Evolutionary conservation across 2,888 invertebrate species (phyloP).

Genomic region (Clanis bilineata): DNA sequence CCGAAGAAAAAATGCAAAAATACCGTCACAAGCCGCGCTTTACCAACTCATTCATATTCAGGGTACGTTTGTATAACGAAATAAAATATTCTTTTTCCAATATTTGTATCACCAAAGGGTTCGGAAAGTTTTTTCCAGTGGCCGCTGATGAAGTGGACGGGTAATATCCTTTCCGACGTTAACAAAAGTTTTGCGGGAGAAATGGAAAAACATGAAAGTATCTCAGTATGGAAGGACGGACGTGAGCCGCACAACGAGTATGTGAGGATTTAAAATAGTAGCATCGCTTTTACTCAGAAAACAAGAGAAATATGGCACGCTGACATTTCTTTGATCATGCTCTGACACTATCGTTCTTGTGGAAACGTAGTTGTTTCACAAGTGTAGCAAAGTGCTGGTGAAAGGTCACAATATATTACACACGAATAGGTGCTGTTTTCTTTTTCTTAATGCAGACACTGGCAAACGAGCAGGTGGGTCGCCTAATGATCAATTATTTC

Average conservation of each 20-base stretch:
- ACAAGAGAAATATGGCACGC: not conserved
- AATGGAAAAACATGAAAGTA: slow-evolving; percentile 9
- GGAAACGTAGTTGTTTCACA: not conserved
- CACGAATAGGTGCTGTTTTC: too few relatives aligned
- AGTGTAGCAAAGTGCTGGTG: too few relatives aligned
- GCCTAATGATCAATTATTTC: too few relatives aligned
- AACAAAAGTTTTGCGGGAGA: slow-evolving; percentile 16
- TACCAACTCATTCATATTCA: slow-evolving; percentile 29
- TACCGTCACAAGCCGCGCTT: slow-evolving; percentile 3
- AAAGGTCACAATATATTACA: too few relatives aligned
- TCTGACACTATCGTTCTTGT: not conserved
- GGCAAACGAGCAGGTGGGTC: too few relatives aligned
- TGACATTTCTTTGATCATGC: slow-evolving; percentile 5
- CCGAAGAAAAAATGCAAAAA: slow-evolving; percentile 13
- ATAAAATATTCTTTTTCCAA: slow-evolving; percentile 22
- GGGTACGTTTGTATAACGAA: slow-evolving; percentile 14
- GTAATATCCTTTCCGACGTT: slow-evolving; percentile 7
- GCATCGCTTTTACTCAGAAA: not conserved
- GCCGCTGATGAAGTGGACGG: slow-evolving; percentile 22
- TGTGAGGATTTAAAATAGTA: not conserved
- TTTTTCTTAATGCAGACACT: too few relatives aligned
- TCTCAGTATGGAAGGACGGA: not conserved
- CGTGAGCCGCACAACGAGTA: not conserved
- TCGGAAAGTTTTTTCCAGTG: slow-evolving; percentile 23
- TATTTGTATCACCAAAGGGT: slow-evolving; percentile 20